Evolutionary conservation across 2,888 invertebrate genomes (phyloP).

Genomic region (Cryptocephalus primarius): DNA sequence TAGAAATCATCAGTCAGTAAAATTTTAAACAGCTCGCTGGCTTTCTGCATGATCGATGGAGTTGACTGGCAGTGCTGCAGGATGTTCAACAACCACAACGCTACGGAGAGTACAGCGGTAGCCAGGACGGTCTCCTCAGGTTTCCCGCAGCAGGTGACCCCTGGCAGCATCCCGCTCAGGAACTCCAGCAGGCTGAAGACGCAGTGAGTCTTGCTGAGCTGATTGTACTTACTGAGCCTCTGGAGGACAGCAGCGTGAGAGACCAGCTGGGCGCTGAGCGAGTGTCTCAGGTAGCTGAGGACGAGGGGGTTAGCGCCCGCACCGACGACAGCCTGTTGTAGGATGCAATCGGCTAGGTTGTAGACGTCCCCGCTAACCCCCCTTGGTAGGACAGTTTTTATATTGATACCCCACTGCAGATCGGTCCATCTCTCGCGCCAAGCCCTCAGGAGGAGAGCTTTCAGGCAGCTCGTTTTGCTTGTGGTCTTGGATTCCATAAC

Average conservation of each 20-base stretch:
- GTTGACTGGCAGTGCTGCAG: constrained; percentile 41
- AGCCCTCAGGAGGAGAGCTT: constrained; percentile 70
- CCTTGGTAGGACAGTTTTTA: constrained; percentile 71
- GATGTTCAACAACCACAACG: constrained; percentile 72
- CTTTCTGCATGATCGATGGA: constrained; percentile 51
- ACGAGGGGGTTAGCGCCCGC: constrained; percentile 86
- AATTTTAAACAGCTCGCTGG: constrained; percentile 49
- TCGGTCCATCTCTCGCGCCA: constrained; percentile 96
- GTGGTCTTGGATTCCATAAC: constrained; percentile 71
- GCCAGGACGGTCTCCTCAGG: constrained; percentile 82
- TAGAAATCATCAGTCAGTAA: constrained; percentile 54
- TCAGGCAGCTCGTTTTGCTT: constrained; percentile 71
- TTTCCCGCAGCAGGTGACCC: constrained; percentile 63
- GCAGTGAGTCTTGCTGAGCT: constrained; percentile 73
- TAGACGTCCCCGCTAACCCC: constrained; percentile 93
- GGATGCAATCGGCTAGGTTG: constrained; percentile 82
- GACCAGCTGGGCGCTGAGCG: constrained; percentile 79
- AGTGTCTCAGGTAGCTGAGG: constrained; percentile 85
- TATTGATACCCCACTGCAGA: constrained; percentile 91
- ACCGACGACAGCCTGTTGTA: constrained; percentile 89
- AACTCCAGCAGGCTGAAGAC: constrained; percentile 78
- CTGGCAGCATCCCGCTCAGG: constrained; percentile 54
- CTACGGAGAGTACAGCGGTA: constrained; percentile 68
- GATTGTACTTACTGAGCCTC: constrained; percentile 80
- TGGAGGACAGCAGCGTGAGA: constrained; percentile 84